Evolutionary conservation across 2,888 invertebrate species (phyloP), one percentile per base, ranked within the genome.

Genomic region (Caenorhabditis imperialis): DNA sequence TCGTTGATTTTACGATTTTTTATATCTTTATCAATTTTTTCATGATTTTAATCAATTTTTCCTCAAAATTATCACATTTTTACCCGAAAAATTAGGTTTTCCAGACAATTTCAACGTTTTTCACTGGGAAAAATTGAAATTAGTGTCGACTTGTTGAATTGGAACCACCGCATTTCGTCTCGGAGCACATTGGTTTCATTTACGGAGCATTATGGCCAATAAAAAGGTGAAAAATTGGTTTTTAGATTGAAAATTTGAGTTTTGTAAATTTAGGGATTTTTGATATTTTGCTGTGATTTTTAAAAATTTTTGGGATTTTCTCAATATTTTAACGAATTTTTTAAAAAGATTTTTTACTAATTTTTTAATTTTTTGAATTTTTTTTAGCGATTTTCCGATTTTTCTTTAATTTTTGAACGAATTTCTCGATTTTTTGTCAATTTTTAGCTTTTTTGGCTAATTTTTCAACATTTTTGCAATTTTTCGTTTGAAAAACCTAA

Each of bases 111-210:
- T 7, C 20, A 40, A 18, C 35, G 35, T 22, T 42, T 44, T 57
- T 16, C 4, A 44, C 18, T 18, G 45, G 25, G 27, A 33, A 25
- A 30, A n/a, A n/a, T n/a, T n/a, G n/a, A n/a, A n/a, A n/a, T n/a
- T n/a, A n/a, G n/a, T n/a, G n/a, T n/a, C n/a, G n/a, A n/a, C n/a
- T n/a, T n/a, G n/a, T n/a, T n/a, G n/a, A n/a, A n/a, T n/a, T n/a
- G n/a, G n/a, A n/a, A n/a, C n/a, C n/a, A n/a, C 14, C 22, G 45
- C 27, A 10, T 14, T 27, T 14, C 16, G 65, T 65, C 65, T 67
- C 55, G 57, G 38, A n/a, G 20, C 10, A 35, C 57, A 51, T 57
- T 67, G 65, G 65, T 35, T 27, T 48, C n/a, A n/a, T 38, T 35
- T 7, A 25, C 38, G 18, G 23, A 40, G 44, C 18, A 55, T 33